A percentile compares a stretch with the other conserved stretches of the same genome.
These are phyloP conservation scores for Drosophila triauraria DNA, from an alignment of 1,140 invertebrate species.

Conservation along the genomic window DNA sequence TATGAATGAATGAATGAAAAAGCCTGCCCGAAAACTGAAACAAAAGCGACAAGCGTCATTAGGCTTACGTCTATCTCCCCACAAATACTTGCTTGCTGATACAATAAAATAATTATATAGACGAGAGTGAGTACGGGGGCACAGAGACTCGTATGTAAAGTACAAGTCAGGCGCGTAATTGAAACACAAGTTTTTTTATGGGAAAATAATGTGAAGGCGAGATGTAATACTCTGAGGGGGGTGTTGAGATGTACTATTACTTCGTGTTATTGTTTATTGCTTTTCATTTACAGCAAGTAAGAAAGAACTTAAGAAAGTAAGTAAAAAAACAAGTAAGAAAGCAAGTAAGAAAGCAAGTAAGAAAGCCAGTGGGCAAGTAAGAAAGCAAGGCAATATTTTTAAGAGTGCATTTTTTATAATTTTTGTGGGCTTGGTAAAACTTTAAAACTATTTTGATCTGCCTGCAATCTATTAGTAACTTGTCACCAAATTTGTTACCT, in stretches of 20 bases:
- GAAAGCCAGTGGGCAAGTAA: too few species aligned
- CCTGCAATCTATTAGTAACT: background rate
- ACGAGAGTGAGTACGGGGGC: background rate
- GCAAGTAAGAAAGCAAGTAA: too few species aligned
- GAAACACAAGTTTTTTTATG: constrained; percentile 10
- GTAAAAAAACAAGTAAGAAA: too few species aligned
- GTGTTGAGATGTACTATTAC: background rate
- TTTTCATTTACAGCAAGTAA: too few species aligned
- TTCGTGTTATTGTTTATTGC: background rate
- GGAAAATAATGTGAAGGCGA: background rate
- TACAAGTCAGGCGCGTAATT: constrained; percentile 19
- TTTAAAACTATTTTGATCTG: background rate
- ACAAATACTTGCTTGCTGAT: constrained; percentile 37
- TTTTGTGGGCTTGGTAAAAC: too few species aligned
- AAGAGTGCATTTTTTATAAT: too few species aligned
- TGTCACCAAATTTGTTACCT: background rate
- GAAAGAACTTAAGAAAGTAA: too few species aligned
- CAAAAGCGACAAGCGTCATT: constrained; percentile 62
- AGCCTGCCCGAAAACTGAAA: background rate
- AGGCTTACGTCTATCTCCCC: constrained; percentile 40
- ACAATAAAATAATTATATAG: constrained; percentile 54
- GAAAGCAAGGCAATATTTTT: too few species aligned
- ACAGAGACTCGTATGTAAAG: constrained; percentile 13
- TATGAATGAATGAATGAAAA: constrained; percentile 57
- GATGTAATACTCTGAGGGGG: background rate